Evolutionary conservation across 2,113 vertebrate species (phyloP), one percentile per base, ranked within the genome.

Genomic region (Dasyprocta punctata): DNA sequence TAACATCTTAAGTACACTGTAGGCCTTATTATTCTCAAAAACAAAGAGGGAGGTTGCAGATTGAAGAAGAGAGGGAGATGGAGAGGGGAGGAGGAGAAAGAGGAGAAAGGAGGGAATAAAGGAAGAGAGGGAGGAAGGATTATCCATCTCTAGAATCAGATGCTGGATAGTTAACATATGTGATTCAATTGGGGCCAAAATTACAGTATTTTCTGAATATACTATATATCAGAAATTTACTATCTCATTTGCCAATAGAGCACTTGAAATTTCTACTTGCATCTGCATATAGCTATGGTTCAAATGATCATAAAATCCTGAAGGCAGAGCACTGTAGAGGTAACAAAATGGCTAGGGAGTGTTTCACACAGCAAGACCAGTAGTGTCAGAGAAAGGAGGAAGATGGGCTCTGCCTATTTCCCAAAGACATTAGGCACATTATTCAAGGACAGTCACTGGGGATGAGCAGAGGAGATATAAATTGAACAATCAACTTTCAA

Each of bases 401-500:
- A 93, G 81, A 87, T 6, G 33, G 20, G 2, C 63, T 89, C 75
- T 78, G 22, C 65, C 38, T n/a, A 14, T 47, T 82, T 85, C 47
- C 83, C 86, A 75, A 78, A 86, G 82, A 80, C 41, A 81, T 56
- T 10, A 61, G 33, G 78, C 38, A 2, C n/a, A 84, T 36, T 87
- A 75, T 65, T 92, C 83, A 93, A 91, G 65, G 47, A 81, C 3
- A 92, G 84, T 82, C 90, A 73, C 77, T 47, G 24, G 58, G 58
- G 85, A 96, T 81, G n/a, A 71, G 49, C 52, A 38, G 81, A 92
- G 61, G 54, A 82, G 47, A 81, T 96, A 93, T 89, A 94, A 97
- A 97, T 13, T 91, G 86, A 92, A 92, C 78, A 80, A 97, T 86
- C 96, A 93, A 91, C 54, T 89, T 61, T 33, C 95, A 96, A 95